Evolutionary conservation across 2,888 invertebrate genomes (phyloP).

Genomic region (Digitonthophagus gazella): DNA sequence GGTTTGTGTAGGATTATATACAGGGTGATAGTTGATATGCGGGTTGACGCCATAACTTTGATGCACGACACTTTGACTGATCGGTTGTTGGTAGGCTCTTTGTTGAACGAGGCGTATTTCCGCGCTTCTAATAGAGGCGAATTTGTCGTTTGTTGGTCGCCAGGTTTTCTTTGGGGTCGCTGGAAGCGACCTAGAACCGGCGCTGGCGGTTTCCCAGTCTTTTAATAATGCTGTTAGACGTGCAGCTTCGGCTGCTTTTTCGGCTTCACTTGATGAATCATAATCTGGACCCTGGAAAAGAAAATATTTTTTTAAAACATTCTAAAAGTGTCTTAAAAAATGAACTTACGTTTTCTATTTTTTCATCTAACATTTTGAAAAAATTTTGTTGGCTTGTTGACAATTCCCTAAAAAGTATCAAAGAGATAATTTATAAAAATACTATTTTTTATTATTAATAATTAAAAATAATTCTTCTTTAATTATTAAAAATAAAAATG

Average conservation of each 20-base stretch:
- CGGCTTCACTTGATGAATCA: slow-evolving; percentile 74
- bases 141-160: slow-evolving; percentile 29
- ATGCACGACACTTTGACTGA: slow-evolving; percentile 47
- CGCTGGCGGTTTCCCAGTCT: slow-evolving; percentile 75
- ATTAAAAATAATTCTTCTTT: not conserved
- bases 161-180: slow-evolving; percentile 49
- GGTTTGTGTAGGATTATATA: slow-evolving; percentile 36
- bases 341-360: slow-evolving; percentile 78
- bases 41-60: slow-evolving; percentile 48
- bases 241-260: slow-evolving; percentile 66
- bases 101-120: slow-evolving; percentile 19
- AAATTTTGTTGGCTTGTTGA: slow-evolving; percentile 89
- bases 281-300: slow-evolving; percentile 75
- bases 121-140: slow-evolving; percentile 25
- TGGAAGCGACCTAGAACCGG: slow-evolving; percentile 56
- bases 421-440: not conserved
- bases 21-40: slow-evolving; percentile 28
- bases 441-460: not conserved
- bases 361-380: slow-evolving; percentile 90
- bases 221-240: slow-evolving; percentile 67
- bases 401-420: slow-evolving; percentile 68
- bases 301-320: not conserved
- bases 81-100: slow-evolving; percentile 25
- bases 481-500: too few species aligned
- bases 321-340: not conserved